Conservation (phyloP, 2,113 vertebrate species). For the Todiramphus saurophagus region DNA sequence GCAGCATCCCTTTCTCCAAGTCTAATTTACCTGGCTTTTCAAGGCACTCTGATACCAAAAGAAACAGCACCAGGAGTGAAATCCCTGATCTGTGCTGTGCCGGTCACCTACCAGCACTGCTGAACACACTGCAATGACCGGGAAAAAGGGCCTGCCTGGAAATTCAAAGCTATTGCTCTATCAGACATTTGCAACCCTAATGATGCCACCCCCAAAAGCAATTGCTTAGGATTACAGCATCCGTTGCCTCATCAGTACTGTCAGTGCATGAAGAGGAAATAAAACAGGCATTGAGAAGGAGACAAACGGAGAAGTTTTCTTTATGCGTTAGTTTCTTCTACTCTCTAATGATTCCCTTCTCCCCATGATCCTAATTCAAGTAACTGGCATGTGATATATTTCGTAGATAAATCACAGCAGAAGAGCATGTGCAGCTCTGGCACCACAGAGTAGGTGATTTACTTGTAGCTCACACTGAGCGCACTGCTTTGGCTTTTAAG, state of each 20-base stretch:
- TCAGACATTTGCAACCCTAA: background rate
- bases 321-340: slow-evolving; percentile 22
- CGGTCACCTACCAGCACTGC: background rate
- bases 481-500: background rate
- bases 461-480: background rate
- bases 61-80: background rate
- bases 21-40: slow-evolving; percentile 70
- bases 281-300: background rate
- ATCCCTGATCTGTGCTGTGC: background rate
- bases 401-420: slow-evolving; percentile 54
- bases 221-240: background rate
- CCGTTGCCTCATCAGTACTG: background rate
- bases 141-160: background rate
- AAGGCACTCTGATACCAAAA: background rate
- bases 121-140: rapidly evolving
- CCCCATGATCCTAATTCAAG: slow-evolving; percentile 64
- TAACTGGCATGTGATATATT: slow-evolving; percentile 54
- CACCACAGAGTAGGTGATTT: slow-evolving; percentile 3
- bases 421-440: slow-evolving; percentile 28
- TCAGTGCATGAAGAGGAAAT: background rate
- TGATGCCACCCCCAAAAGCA: background rate
- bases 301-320: slow-evolving; percentile 53
- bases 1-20: slow-evolving; percentile 69
- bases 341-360: slow-evolving; percentile 66
- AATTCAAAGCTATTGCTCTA: background rate